These are phyloP conservation scores for Heliconius erato DNA, from an alignment of 2,888 invertebrate genomes.

Conservation along the genomic window DNA sequence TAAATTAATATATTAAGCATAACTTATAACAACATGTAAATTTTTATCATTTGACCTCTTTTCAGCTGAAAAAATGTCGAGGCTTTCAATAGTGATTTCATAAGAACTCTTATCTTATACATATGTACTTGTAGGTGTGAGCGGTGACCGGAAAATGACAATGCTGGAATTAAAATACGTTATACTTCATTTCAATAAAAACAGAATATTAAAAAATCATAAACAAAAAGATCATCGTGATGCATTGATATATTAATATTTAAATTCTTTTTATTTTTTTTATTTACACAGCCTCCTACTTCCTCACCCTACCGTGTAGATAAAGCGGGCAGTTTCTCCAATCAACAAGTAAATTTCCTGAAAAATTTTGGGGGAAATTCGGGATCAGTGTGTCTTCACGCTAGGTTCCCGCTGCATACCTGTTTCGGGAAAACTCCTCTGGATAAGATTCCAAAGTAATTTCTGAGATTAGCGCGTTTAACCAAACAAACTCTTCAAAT, in stretches of 20 bases:
- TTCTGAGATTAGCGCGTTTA: neutral
- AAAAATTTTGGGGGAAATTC: too few relatives aligned
- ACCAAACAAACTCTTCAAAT: neutral
- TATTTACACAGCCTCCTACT: too few relatives aligned
- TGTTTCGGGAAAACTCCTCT: too few relatives aligned
- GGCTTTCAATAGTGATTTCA: constrained; percentile 8
- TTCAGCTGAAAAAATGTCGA: constrained; percentile 1
- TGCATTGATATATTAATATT: neutral
- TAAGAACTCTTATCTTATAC: constrained; percentile 21
- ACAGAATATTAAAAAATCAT: neutral
- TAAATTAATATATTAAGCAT: neutral
- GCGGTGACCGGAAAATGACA: constrained; percentile 20
- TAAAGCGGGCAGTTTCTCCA: neutral
- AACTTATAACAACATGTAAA: too few relatives aligned
- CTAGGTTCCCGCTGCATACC: too few relatives aligned
- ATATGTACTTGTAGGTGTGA: neutral
- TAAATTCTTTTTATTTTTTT: neutral
- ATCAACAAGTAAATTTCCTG: neutral
- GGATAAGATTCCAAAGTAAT: neutral
- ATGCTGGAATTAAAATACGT: neutral
- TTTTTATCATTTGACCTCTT: constrained; percentile 25
- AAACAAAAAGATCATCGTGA: neutral
- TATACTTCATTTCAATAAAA: neutral
- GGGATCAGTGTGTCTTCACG: too few relatives aligned
- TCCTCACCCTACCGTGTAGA: too few relatives aligned